Evolutionary conservation across 2,113 vertebrate genomes (phyloP).

Genomic region (Eupsittula cactorum): DNA sequence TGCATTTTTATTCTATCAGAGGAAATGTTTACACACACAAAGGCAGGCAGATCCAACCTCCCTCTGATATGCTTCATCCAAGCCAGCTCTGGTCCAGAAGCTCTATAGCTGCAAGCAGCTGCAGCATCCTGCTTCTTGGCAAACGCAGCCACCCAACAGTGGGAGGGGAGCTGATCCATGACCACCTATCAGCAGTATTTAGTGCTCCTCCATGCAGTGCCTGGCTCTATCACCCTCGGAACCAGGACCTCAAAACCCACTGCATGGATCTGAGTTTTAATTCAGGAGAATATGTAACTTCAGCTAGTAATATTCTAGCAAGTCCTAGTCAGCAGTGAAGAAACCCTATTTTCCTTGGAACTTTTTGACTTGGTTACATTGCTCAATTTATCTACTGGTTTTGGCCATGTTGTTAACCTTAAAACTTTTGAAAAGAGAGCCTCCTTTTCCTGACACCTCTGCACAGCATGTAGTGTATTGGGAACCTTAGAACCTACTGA

Average conservation of each 20-base stretch:
- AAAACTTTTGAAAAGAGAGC: neutral
- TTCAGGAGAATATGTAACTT: neutral
- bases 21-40: constrained; percentile 18
- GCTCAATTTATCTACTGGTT: neutral
- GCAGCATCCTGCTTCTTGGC: neutral
- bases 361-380: neutral
- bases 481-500: neutral
- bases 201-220: neutral
- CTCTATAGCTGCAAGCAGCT: neutral
- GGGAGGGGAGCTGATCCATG: neutral
- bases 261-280: neutral
- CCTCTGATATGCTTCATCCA: neutral
- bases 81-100: neutral
- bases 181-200: neutral
- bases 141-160: neutral
- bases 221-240: neutral
- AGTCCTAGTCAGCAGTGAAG: neutral
- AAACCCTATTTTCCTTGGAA: neutral
- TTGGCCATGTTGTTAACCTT: neutral
- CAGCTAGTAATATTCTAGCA: neutral
- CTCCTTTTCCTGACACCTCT: neutral
- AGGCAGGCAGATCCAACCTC: neutral
- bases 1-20: constrained; percentile 17
- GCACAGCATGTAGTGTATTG: neutral
- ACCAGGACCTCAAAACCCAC: neutral